phyloP scores from a whole-genome alignment of 1,140 invertebrate genomes.

The Bathynomus jamesi region DNA sequence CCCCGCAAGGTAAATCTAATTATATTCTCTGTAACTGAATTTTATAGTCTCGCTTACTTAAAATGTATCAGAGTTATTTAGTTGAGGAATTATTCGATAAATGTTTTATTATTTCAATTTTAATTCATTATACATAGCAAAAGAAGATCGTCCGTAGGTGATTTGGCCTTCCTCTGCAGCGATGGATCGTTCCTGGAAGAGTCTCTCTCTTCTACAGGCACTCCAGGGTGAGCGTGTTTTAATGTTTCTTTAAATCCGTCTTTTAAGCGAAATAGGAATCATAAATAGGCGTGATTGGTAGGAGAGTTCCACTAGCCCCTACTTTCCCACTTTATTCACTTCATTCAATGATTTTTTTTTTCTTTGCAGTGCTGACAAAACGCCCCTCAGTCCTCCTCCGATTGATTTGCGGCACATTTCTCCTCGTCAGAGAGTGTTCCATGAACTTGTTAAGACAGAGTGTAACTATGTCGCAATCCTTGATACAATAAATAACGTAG shows the following conservation, averaged over 20 bases:
- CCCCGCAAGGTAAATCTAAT: constrained; percentile 17
- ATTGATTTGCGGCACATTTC: constrained; percentile 52
- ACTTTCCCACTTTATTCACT: too few relatives aligned
- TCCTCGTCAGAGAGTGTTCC: constrained; percentile 75
- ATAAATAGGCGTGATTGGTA: too few relatives aligned
- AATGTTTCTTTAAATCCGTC: too few relatives aligned
- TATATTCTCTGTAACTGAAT: too few relatives aligned
- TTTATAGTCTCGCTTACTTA: not conserved
- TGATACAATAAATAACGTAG: constrained; percentile 77
- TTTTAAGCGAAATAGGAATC: too few relatives aligned
- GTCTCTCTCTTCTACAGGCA: constrained; percentile 48
- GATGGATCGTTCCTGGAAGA: constrained; percentile 80
- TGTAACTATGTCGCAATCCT: constrained; percentile 93
- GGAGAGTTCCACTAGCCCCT: too few relatives aligned
- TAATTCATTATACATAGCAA: constrained; percentile 17
- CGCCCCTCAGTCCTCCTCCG: constrained; percentile 28
- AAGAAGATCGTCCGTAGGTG: constrained; percentile 69
- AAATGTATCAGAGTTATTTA: not conserved
- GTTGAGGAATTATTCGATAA: not conserved
- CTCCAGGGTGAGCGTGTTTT: too few relatives aligned
- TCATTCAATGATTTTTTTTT: too few relatives aligned
- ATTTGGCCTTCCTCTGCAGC: constrained; percentile 69
- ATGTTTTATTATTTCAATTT: not conserved
- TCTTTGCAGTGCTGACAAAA: constrained; percentile 20
- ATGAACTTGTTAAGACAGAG: constrained; percentile 91